phyloP scores from a whole-genome alignment of 1,140 invertebrate species.

The Drosophila insularis region DNA sequence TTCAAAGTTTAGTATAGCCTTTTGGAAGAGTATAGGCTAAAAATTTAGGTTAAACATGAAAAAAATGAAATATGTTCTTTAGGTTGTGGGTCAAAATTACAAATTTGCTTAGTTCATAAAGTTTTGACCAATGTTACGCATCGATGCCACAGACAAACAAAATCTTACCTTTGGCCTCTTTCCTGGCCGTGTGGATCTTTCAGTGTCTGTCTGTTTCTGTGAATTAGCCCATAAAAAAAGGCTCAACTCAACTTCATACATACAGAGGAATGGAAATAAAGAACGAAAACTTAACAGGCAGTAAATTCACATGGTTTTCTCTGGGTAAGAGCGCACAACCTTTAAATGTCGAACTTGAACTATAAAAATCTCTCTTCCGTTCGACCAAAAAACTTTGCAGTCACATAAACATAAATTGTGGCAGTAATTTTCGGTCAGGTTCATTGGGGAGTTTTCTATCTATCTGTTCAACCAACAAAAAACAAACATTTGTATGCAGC shows the following conservation, averaged over 20 bases:
- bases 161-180: constrained; percentile 27
- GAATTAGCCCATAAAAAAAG: constrained; percentile 49
- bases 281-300: constrained; percentile 52
- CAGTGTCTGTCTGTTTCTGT: constrained; percentile 29
- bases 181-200: neutral
- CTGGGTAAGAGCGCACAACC: constrained; percentile 21
- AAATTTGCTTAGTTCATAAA: constrained; percentile 69
- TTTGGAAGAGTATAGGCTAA: neutral
- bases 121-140: constrained; percentile 60
- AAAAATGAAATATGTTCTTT: constrained; percentile 72
- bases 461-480: constrained; percentile 24
- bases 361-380: constrained; percentile 60
- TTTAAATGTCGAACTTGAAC: constrained; percentile 67
- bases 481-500: constrained; percentile 43
- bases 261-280: constrained; percentile 31
- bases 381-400: constrained; percentile 63
- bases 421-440: constrained; percentile 71
- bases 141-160: constrained; percentile 33
- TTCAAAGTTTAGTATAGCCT: neutral
- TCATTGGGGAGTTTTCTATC: constrained; percentile 23
- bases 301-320: constrained; percentile 67
- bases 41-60: constrained; percentile 62
- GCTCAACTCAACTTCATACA: constrained; percentile 39
- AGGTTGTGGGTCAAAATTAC: constrained; percentile 54
- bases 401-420: constrained; percentile 79